Conservation (phyloP, 1,140 invertebrate species). For the Dendrolimus punctatus region DNA sequence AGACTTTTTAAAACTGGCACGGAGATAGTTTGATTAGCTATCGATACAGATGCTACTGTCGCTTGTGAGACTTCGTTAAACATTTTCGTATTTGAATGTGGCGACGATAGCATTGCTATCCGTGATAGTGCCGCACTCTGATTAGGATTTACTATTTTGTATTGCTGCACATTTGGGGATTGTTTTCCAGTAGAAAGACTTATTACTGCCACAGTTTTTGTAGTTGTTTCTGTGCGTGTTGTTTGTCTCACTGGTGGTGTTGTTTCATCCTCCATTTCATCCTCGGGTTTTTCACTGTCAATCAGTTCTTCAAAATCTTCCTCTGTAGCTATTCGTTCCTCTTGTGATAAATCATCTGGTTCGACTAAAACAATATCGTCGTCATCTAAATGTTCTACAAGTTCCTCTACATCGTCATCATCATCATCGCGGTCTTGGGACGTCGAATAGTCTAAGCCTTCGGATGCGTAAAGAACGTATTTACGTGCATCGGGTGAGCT, state of each 20-base stretch:
- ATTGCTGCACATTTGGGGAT: slow-evolving; percentile 53
- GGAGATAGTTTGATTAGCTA: slow-evolving; percentile 75
- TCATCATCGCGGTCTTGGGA: slow-evolving; percentile 35
- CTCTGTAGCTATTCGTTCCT: slow-evolving; percentile 75
- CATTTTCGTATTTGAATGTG: slow-evolving; percentile 64
- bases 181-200: slow-evolving; percentile 61
- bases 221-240: slow-evolving; percentile 60
- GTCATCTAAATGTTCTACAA: slow-evolving; percentile 70
- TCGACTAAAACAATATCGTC: slow-evolving; percentile 77
- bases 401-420: slow-evolving; percentile 62
- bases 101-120: slow-evolving; percentile 48
- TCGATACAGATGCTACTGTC: slow-evolving; percentile 72
- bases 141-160: slow-evolving; percentile 60
- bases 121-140: slow-evolving; percentile 45
- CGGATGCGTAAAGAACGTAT: slow-evolving; percentile 75
- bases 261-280: slow-evolving; percentile 52
- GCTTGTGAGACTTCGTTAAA: slow-evolving; percentile 67
- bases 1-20: slow-evolving; percentile 74
- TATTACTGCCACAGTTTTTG: slow-evolving; percentile 69
- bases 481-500: slow-evolving; percentile 73
- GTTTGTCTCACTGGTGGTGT: slow-evolving; percentile 29
- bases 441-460: slow-evolving; percentile 72
- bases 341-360: slow-evolving; percentile 73
- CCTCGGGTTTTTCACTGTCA: slow-evolving; percentile 71
- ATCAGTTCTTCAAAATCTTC: slow-evolving; percentile 76